Evolutionary conservation across 2,113 vertebrate genomes (phyloP), one percentile per base, ranked within the genome.

Genomic region (Esox niger): DNA sequence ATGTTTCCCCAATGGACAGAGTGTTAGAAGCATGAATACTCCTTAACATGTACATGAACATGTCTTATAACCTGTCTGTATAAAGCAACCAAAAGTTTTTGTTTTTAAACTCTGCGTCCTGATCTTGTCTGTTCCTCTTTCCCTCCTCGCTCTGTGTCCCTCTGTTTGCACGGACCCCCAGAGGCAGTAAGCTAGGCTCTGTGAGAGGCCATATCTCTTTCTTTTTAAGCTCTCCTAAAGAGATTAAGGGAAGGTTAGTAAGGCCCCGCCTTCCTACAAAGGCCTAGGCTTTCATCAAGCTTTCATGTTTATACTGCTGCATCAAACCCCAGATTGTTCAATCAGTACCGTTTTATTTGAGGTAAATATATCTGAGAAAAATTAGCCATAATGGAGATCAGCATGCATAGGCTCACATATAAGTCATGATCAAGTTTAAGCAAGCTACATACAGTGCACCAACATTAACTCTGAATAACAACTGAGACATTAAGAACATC

Each of bases 231-330:
- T 91, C 90, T 43, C 78, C 88, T 64, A 92, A 91, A 89, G 87
- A 89, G 78, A 88, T 84, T 86, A 92, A 91, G 82, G 88, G 83
- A 89, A 92, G 91, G 91, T 93, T 70, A 88, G 91, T 93, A 83
- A 76, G 15, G 6, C 2, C 29, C 20, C 2, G 4, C 9, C 23
- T 20, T 31, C 68, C 64, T 55, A 43, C 47, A 2, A 52, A n/a
- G 47, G 47, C 47, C 20, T 23, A 52, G 47, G 4, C 47, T 23
- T 21, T 52, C 47, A 52, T n/a, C 20, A 7, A n/a, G 20, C 47
- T 21, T 52, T 21, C 17, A 52, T 23, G 20, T 21, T 38, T 38
- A 38, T 11, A 38, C 35, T 6, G 15, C 11, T 52, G 47, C 47
- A 52, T 52, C 47, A 52, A 17, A 52, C 5, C 15, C n/a, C 47